Evolutionary conservation across 2,797 vertebrate genomes (phyloP).

Genomic region (Scyliorhinus canicula): DNA sequence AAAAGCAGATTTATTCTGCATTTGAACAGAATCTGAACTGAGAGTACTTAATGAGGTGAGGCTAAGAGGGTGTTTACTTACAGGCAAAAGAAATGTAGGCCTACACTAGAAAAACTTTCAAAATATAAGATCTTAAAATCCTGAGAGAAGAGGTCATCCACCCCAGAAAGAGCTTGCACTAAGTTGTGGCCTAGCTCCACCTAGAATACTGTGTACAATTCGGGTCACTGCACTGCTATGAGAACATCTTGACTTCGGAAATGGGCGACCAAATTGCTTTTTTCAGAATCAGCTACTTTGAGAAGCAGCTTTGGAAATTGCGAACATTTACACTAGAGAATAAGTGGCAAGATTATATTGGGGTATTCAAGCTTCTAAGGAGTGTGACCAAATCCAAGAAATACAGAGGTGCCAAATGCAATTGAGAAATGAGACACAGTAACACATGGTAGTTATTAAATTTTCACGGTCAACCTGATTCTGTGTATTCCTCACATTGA

Average conservation of each 20-base stretch:
- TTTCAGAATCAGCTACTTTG: neutral
- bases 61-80: neutral
- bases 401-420: too few species aligned
- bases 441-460: neutral
- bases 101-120: neutral
- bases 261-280: neutral
- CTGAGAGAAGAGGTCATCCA: neutral
- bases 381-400: too few species aligned
- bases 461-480: neutral
- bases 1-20: neutral
- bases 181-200: neutral
- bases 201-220: neutral
- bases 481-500: neutral
- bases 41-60: neutral
- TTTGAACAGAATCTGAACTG: neutral
- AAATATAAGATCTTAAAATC: neutral
- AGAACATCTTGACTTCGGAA: neutral
- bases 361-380: neutral
- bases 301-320: neutral
- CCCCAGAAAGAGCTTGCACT: neutral
- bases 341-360: neutral
- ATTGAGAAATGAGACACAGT: neutral
- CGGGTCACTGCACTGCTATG: neutral
- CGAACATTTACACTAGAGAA: neutral
- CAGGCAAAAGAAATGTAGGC: neutral